Conservation (phyloP, 1,140 invertebrate genomes). For the Formica selysi region DNA sequence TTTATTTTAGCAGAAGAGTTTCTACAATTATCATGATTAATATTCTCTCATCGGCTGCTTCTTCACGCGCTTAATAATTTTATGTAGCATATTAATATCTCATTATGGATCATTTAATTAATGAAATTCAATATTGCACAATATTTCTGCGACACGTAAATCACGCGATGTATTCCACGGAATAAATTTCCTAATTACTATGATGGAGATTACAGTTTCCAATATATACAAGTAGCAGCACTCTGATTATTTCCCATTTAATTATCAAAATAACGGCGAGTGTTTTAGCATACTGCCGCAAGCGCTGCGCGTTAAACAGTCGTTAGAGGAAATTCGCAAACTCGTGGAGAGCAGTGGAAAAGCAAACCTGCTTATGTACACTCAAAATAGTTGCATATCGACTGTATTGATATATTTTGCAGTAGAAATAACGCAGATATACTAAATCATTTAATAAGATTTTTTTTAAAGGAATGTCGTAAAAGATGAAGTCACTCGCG, state of each 20-base stretch:
- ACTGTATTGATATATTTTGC: neutral
- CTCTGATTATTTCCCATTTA: conserved; percentile 45
- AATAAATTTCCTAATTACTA: conserved; percentile 3
- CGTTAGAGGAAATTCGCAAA: conserved; percentile 25
- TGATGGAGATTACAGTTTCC: conserved; percentile 27
- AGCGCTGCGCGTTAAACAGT: conserved; percentile 17
- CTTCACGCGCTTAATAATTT: neutral
- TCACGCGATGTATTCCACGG: neutral
- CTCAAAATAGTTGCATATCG: neutral
- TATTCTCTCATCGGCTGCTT: neutral
- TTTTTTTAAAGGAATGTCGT: neutral
- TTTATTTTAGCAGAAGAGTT: neutral
- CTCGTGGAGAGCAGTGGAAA: neutral
- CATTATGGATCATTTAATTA: neutral
- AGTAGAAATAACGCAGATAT: neutral
- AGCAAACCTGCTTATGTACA: neutral
- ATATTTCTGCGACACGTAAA: neutral
- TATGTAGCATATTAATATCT: neutral
- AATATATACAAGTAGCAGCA: neutral
- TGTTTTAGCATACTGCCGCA: neutral
- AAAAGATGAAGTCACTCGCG: neutral
- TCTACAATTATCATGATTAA: neutral
- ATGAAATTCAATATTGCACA: conserved; percentile 10
- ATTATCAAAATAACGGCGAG: conserved; percentile 38
- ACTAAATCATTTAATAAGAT: neutral